These are phyloP conservation scores for Cossypha heuglini DNA, from an alignment of 2,797 vertebrate species.

Conservation along the genomic window DNA sequence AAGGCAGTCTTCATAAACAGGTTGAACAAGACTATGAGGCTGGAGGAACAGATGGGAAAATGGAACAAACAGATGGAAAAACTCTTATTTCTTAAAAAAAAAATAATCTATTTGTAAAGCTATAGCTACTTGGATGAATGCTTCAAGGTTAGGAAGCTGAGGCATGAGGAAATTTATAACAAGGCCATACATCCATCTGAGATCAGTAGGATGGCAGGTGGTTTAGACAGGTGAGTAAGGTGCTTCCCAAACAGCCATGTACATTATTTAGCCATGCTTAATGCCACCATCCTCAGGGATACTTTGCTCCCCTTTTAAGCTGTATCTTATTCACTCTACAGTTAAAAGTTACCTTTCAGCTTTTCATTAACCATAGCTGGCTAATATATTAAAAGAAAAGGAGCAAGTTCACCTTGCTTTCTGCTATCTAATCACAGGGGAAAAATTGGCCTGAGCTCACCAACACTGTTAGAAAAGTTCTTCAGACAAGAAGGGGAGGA, in stretches of 20 bases:
- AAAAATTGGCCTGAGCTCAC: background rate
- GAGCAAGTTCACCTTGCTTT: background rate
- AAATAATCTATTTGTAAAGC: constrained; percentile 69
- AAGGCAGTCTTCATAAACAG: constrained; percentile 70
- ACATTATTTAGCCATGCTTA: background rate
- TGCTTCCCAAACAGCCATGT: background rate
- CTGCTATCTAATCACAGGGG: background rate
- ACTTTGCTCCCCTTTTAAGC: background rate
- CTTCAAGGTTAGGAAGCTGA: constrained; percentile 63
- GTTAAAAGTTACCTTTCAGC: background rate
- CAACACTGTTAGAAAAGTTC: background rate
- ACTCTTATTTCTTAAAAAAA: constrained; percentile 62
- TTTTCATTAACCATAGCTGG: background rate
- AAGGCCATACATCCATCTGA: constrained; percentile 30
- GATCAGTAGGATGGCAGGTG: background rate
- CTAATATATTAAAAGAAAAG: background rate
- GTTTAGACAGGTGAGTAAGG: background rate
- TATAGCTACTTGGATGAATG: constrained; percentile 67
- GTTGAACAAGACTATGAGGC: constrained; percentile 67
- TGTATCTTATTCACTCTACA: background rate
- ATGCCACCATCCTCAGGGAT: background rate
- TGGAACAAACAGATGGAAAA: constrained; percentile 80
- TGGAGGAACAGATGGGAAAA: constrained; percentile 78
- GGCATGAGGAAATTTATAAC: constrained; percentile 59
- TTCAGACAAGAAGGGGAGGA: background rate